These are phyloP conservation scores for Melanchra persicariae DNA, from an alignment of 2,888 invertebrate species.

Conservation along the genomic window DNA sequence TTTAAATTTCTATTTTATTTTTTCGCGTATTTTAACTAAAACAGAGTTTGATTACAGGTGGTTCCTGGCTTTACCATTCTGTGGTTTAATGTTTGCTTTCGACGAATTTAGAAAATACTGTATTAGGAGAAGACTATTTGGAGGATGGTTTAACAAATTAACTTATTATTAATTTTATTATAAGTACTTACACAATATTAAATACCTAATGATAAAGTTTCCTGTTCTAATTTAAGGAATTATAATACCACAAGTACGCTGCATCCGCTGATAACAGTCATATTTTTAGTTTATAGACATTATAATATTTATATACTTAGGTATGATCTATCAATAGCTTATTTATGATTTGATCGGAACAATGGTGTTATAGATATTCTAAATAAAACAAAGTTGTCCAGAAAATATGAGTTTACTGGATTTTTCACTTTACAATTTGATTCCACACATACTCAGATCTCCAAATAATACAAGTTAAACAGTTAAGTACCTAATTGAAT, in stretches of 20 bases:
- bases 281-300: slow-evolving; percentile 36
- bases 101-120: slow-evolving; percentile 94
- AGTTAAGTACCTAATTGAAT: slow-evolving; percentile 67
- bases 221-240: slow-evolving; percentile 45
- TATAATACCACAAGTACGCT: slow-evolving; percentile 12
- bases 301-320: not conserved
- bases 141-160: slow-evolving; percentile 84
- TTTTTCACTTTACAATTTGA: slow-evolving; percentile 57
- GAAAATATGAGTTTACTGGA: slow-evolving; percentile 63
- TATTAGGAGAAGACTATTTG: slow-evolving; percentile 87
- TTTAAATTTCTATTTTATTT: not conserved
- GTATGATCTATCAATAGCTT: slow-evolving; percentile 6
- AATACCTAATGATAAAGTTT: slow-evolving; percentile 25
- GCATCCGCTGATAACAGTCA: slow-evolving; percentile 49
- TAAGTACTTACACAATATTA: slow-evolving; percentile 16
- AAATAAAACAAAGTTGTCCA: slow-evolving; percentile 60
- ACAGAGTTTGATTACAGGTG: slow-evolving; percentile 88
- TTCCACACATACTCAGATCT: slow-evolving; percentile 64
- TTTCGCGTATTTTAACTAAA: too few species aligned
- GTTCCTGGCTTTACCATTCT: slow-evolving; percentile 94
- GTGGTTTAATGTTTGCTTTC: slow-evolving; percentile 92
- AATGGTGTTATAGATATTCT: not conserved
- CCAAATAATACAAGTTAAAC: slow-evolving; percentile 58
- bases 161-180: slow-evolving; percentile 77
- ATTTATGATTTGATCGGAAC: slow-evolving; percentile 7